Percentiles rank a stretch among this genome's conserved stretches.
These are phyloP conservation scores for Drosophila rellima DNA, from an alignment of 2,888 invertebrate genomes.

Conservation along the genomic window DNA sequence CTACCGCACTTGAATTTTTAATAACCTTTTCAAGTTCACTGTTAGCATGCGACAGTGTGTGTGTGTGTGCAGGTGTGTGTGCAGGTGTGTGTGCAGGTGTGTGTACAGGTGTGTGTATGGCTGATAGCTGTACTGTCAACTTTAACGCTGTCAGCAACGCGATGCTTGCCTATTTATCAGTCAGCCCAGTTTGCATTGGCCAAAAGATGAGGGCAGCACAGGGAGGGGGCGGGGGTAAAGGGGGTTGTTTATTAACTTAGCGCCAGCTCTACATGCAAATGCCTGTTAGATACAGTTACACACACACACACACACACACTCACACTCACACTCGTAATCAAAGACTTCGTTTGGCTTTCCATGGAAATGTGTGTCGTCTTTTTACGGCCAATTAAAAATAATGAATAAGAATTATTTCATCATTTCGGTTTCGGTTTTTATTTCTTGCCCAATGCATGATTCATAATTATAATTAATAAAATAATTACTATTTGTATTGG, in stretches of 20 bases:
- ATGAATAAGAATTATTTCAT: conserved; percentile 42
- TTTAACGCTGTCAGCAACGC: conserved; percentile 35
- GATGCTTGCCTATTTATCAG: conserved; percentile 34
- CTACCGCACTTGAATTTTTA: conserved; percentile 77
- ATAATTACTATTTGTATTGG: not conserved
- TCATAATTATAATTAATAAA: conserved; percentile 16
- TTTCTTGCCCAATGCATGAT: conserved; percentile 5
- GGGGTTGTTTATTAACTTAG: conserved; percentile 40
- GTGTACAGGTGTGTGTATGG: conserved; percentile 18
- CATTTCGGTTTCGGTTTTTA: conserved; percentile 28
- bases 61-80: conserved; percentile 25
- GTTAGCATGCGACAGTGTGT: conserved; percentile 34
- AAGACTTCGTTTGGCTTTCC: conserved; percentile 20
- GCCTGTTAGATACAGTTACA: conserved; percentile 42
- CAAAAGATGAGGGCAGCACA: not conserved
- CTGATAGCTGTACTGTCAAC: conserved; percentile 56
- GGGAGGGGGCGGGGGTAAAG: not conserved
- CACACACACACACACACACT: conserved; percentile 15
- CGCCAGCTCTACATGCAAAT: conserved; percentile 52
- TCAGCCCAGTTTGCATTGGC: conserved; percentile 25
- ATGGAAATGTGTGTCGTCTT: conserved; percentile 13
- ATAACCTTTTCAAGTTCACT: conserved; percentile 78
- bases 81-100: conserved; percentile 11
- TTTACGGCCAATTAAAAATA: conserved; percentile 20
- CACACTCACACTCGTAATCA: conserved; percentile 13